Evolutionary conservation across 2,113 vertebrate genomes (phyloP).

Genomic region (Ellobius talpinus): DNA sequence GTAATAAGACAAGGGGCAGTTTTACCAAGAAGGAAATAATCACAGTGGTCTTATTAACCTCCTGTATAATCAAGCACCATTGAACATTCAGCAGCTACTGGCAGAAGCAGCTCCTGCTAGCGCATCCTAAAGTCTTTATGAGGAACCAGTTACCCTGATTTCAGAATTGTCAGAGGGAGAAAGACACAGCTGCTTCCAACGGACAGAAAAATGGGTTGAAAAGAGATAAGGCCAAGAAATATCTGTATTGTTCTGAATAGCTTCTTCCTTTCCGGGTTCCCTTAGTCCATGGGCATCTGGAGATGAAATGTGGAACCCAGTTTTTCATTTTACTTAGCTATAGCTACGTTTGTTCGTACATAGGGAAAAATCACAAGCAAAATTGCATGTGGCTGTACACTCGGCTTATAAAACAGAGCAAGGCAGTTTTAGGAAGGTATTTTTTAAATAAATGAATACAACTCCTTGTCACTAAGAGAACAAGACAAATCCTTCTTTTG

Average conservation of each 20-base stretch:
- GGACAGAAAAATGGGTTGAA: constrained; percentile 75
- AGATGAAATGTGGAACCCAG: constrained; percentile 35
- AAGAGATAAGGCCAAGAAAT: constrained; percentile 59
- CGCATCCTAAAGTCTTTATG: constrained; percentile 57
- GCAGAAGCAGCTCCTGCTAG: constrained; percentile 70
- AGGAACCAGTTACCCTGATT: constrained; percentile 74
- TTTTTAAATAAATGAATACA: background rate
- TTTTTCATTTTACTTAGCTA: background rate
- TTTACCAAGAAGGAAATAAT: constrained; percentile 78
- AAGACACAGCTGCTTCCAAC: constrained; percentile 79
- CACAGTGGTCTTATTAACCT: constrained; percentile 76
- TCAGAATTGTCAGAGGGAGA: constrained; percentile 73
- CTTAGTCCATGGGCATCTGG: background rate
- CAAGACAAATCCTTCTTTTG: background rate
- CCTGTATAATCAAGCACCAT: constrained; percentile 76
- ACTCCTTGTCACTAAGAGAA: constrained; percentile 23
- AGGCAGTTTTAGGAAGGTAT: background rate
- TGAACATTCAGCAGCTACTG: constrained; percentile 69
- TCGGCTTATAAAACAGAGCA: background rate
- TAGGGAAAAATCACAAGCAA: background rate
- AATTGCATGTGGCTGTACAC: background rate
- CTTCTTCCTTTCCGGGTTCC: constrained; percentile 5
- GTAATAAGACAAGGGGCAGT: constrained; percentile 76
- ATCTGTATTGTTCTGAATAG: constrained; percentile 57
- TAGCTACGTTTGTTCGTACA: background rate